Conservation (phyloP, 2,113 vertebrate genomes). For the Indri indri region DNA sequence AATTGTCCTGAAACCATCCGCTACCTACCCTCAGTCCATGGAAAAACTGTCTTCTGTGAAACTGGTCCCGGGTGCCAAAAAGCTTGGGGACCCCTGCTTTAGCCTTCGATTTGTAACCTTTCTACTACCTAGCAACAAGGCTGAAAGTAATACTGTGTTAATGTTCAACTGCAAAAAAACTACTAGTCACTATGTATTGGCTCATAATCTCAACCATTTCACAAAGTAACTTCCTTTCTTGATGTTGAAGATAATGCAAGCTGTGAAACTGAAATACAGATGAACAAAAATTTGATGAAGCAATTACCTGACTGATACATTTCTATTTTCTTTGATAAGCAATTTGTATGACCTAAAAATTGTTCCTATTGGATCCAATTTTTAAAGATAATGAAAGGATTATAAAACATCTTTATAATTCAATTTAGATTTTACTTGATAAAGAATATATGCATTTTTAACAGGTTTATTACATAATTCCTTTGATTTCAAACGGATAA, state of each 20-base stretch:
- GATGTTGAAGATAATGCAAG: constrained; percentile 40
- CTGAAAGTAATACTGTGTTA: neutral
- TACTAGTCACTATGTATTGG: constrained; percentile 17
- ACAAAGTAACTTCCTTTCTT: constrained; percentile 51
- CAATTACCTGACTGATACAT: constrained; percentile 38
- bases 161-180: constrained; percentile 34
- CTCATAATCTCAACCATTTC: constrained; percentile 35
- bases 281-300: constrained; percentile 38
- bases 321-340: neutral
- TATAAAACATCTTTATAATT: neutral
- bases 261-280: constrained; percentile 45
- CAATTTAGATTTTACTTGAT: neutral
- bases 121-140: neutral
- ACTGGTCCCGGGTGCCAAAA: too few species aligned
- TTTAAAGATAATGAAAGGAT: constrained; percentile 18
- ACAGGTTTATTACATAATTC: constrained; percentile 3
- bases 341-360: neutral
- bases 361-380: neutral
- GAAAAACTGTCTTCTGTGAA: too few species aligned
- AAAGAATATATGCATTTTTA: neutral
- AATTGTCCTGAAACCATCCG: too few species aligned
- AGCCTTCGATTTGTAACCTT: neutral
- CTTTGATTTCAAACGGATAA: constrained; percentile 1
- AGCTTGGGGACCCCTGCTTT: neutral
- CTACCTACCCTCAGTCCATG: too few species aligned